A percentile compares a stretch with the other conserved stretches of the same genome.
Evolutionary conservation across 1,140 invertebrate genomes (phyloP).

Genomic region (Adoxophyes honmai): DNA sequence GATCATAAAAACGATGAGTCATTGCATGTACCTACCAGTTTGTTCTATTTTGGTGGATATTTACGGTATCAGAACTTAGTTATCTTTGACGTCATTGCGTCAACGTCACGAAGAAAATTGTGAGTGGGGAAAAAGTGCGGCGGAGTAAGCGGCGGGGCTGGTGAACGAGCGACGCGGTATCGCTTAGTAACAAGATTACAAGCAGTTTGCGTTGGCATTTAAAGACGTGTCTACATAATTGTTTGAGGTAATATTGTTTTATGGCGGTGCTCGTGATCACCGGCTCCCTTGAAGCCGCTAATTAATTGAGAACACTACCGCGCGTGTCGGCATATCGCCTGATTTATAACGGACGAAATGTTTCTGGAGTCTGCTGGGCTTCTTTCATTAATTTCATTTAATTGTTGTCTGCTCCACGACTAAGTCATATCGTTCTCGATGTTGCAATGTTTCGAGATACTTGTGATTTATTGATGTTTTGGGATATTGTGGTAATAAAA

Average conservation of each 20-base stretch:
- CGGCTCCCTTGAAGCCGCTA: constrained; percentile 56
- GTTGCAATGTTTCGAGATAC: constrained; percentile 1
- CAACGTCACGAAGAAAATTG: neutral
- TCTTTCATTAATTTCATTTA: constrained; percentile 52
- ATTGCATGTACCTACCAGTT: neutral
- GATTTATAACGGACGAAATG: constrained; percentile 52
- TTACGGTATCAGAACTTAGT: neutral
- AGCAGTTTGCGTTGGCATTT: constrained; percentile 5
- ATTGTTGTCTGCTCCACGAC: constrained; percentile 39
- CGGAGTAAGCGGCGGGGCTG: too few relatives aligned
- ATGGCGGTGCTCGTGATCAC: constrained; percentile 16
- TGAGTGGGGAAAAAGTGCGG: neutral
- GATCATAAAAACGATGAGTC: neutral
- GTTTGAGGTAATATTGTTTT: constrained; percentile 16
- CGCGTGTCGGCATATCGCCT: constrained; percentile 41
- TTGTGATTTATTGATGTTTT: constrained; percentile 9
- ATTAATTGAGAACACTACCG: constrained; percentile 61
- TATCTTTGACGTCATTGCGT: neutral
- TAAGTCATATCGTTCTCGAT: constrained; percentile 24
- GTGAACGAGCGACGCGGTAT: too few relatives aligned
- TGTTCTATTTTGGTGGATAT: neutral
- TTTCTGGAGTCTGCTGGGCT: constrained; percentile 35
- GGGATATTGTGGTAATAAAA: too few relatives aligned
- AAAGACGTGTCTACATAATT: constrained; percentile 3
- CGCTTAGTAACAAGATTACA: neutral